Evolutionary conservation across 2,113 vertebrate species (phyloP), one percentile per base, ranked within the genome.

Genomic region (Psittacara wagleri): DNA sequence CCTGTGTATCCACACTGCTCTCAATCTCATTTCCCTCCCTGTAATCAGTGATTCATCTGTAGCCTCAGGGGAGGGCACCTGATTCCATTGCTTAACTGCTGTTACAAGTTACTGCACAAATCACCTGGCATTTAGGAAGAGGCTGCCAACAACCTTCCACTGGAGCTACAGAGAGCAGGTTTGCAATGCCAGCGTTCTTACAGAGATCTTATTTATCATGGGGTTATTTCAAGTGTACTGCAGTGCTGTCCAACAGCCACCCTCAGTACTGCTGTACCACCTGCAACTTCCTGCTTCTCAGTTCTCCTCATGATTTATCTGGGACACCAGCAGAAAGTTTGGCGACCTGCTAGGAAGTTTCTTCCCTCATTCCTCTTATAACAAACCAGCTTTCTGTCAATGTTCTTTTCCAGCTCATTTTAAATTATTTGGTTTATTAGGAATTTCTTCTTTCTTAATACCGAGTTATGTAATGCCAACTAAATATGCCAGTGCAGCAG

Each of bases 51-150:
- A 96, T 92, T 97, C 95, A 96, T 64, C 81, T 68, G 67, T 48
- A 82, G 88, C 95, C 94, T 41, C 5, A 0, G 84, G 96, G 63
- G 74, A 86, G 82, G 91, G 86, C 96, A 96, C 84, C 94, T 94
- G 96, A 96, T 68, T 90, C 74, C 68, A 79, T 96, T 93, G 90
- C 95, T 88, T 93, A 94, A 96, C 80, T 89, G 76, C 90, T 91
- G 62, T 82, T 96, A 96, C 91, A 96, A 95, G 96, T 83, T 87
- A 72, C 92, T 95, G 96, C 96, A 95, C 94, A 96, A 95, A 89
- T 94, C 89, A 82, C 91, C 78, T n/a, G 67, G 86, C 86, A 64
- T 2, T 70, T 82, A 80, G 59, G 31, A 70, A 59, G 37, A 90
- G 23, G 52, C 67, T 88, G 91, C 89, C 94, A 96, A 49, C 33